Evolutionary conservation across 2,888 invertebrate species (phyloP).

Genomic region (Dioctria linearis): DNA sequence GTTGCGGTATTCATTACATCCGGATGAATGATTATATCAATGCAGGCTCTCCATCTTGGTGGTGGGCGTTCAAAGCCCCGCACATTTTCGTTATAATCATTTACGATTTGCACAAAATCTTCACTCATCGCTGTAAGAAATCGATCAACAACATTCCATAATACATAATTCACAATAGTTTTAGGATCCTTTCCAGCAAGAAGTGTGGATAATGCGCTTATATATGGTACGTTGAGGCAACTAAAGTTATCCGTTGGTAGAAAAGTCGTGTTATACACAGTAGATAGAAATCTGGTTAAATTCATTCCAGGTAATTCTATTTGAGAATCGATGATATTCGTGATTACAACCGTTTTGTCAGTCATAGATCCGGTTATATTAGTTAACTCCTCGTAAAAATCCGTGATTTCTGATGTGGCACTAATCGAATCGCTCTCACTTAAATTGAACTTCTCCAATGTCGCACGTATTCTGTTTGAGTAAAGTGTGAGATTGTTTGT

Average conservation of each 20-base stretch:
- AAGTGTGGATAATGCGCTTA: neutral
- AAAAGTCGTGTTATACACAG: no score
- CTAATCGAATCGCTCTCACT: no score
- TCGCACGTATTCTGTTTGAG: neutral
- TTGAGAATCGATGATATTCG: no score
- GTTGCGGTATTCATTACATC: slow-evolving; percentile 1
- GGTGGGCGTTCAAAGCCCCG: neutral
- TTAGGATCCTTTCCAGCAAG: neutral
- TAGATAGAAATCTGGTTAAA: neutral
- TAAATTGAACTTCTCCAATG: no score
- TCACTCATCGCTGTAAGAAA: neutral
- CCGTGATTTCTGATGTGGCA: no score
- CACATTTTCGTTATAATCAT: neutral
- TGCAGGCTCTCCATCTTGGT: neutral
- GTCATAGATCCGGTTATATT: no score
- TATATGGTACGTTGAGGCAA: neutral
- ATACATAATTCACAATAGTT: neutral
- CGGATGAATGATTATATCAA: neutral
- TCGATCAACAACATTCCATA: slow-evolving; percentile 4
- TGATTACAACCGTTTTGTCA: no score
- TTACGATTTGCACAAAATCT: neutral
- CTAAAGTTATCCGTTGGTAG: no score
- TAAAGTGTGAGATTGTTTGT: neutral
- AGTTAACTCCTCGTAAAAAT: no score
- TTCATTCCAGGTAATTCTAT: neutral